Conservation (phyloP, 1,140 invertebrate genomes). For the Drosophila bipectinata region DNA sequence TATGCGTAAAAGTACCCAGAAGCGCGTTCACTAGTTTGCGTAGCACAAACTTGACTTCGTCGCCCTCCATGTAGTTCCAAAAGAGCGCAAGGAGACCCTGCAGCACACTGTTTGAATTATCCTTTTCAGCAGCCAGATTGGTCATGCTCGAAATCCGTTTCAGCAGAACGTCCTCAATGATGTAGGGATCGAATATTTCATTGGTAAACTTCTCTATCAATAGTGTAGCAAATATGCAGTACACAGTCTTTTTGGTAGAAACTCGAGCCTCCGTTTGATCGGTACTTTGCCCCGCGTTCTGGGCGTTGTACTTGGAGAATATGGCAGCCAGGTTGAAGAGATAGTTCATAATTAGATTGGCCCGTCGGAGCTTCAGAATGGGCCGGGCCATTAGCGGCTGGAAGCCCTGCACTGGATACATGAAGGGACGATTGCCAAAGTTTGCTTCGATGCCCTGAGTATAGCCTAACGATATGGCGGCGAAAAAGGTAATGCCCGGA, state of each 20-base stretch:
- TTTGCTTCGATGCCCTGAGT: constrained; percentile 91
- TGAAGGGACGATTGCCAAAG: constrained; percentile 90
- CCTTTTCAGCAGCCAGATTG: constrained; percentile 50
- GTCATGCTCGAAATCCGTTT: constrained; percentile 82
- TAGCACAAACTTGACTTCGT: constrained; percentile 87
- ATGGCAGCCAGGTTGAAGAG: constrained; percentile 85
- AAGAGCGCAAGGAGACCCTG: constrained; percentile 85
- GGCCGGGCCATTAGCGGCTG: constrained; percentile 88
- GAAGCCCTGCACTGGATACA: constrained; percentile 89
- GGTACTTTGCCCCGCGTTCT: not conserved
- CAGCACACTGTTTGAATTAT: constrained; percentile 57
- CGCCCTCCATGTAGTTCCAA: constrained; percentile 88
- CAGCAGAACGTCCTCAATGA: constrained; percentile 86
- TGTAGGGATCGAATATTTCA: constrained; percentile 85
- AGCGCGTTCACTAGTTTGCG: constrained; percentile 86
- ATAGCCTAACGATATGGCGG: constrained; percentile 90
- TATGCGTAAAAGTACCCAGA: constrained; percentile 86
- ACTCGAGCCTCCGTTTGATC: constrained; percentile 41
- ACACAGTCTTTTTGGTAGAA: constrained; percentile 83
- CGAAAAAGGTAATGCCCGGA: constrained; percentile 90
- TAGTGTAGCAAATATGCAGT: constrained; percentile 85
- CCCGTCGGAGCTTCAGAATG: constrained; percentile 85
- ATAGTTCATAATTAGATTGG: constrained; percentile 86
- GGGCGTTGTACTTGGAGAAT: constrained; percentile 71
- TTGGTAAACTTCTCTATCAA: constrained; percentile 86